A percentile compares a stretch with the other conserved stretches of the same genome.
phyloP scores from a whole-genome alignment of 2,797 vertebrate genomes.

The Luscinia megarhynchos region DNA sequence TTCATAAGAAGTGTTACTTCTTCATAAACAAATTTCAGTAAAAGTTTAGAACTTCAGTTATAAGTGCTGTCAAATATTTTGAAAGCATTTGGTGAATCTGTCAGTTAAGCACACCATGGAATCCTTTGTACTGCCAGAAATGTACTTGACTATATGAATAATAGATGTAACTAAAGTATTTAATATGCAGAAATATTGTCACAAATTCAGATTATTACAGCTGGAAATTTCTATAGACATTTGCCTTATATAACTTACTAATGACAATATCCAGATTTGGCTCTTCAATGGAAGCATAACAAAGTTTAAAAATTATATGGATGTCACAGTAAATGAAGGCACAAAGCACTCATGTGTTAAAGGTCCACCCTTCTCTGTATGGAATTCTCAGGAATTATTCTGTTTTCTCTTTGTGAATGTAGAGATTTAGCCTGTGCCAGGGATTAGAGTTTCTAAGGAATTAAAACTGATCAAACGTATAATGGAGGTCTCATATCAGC shows the following conservation, averaged over 20 bases:
- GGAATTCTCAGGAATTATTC: slow-evolving; percentile 7
- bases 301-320: not conserved
- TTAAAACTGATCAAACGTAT: slow-evolving; percentile 49
- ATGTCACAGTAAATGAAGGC: not conserved
- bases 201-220: not conserved
- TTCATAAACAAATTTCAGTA: not conserved
- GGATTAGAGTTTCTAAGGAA: slow-evolving; percentile 45
- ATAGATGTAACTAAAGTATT: not conserved
- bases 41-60: not conserved
- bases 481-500: slow-evolving; percentile 26
- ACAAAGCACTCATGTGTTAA: not conserved
- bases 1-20: not conserved
- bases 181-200: not conserved
- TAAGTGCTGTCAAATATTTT: not conserved
- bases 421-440: not conserved
- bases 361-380: not conserved
- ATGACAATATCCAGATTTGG: not conserved
- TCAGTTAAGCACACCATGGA: not conserved
- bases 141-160: not conserved
- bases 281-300: not conserved
- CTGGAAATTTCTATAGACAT: not conserved
- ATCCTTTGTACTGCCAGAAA: slow-evolving; percentile 6
- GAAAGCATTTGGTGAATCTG: not conserved
- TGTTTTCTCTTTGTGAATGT: not conserved
- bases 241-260: not conserved